Conservation (phyloP, 2,888 invertebrate genomes). For the Sympetrum striolatum region DNA sequence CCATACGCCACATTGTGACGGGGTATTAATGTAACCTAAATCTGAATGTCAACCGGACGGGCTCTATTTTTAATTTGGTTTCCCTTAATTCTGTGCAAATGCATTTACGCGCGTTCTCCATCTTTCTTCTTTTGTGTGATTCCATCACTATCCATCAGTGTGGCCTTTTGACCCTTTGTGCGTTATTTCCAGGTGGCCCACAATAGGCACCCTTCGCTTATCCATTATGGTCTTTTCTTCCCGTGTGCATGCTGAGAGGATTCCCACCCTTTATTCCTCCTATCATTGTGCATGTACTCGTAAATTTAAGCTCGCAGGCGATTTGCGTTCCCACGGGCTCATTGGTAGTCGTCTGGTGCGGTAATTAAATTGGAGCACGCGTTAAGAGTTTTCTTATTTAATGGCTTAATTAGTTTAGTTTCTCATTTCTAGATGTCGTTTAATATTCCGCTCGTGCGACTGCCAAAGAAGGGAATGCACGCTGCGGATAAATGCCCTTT, state of each 20-base stretch:
- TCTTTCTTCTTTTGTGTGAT: background rate
- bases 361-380: background rate
- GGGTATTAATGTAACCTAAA: too few relatives aligned
- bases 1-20: too few relatives aligned
- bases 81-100: background rate
- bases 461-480: too few relatives aligned
- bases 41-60: background rate
- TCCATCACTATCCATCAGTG: conserved; percentile 28
- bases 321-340: background rate
- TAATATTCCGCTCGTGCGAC: too few relatives aligned
- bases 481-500: too few relatives aligned
- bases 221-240: background rate
- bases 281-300: background rate
- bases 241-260: background rate
- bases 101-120: background rate
- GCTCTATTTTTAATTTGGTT: background rate
- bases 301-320: background rate
- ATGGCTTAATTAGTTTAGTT: too few relatives aligned
- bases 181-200: conserved; percentile 19
- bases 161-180: conserved; percentile 39
- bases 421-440: too few relatives aligned
- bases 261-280: background rate
- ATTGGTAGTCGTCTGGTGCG: background rate
- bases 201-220: conserved; percentile 11
- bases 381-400: background rate